phyloP scores from a whole-genome alignment of 1,140 invertebrate genomes.

The Subanguina moxae region DNA sequence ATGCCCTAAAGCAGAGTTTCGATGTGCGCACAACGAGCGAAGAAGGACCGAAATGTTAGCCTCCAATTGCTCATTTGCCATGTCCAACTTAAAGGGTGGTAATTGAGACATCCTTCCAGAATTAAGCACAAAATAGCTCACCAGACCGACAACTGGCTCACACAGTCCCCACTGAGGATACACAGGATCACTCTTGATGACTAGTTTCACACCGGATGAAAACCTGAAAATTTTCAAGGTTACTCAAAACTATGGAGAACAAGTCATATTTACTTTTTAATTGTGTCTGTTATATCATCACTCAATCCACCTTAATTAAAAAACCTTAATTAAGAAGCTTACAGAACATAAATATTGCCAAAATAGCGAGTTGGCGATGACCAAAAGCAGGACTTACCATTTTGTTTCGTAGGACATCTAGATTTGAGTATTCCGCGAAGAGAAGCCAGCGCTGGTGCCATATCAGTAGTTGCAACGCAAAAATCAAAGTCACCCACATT shows the following conservation, averaged over 20 bases:
- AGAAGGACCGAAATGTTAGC: constrained; percentile 48
- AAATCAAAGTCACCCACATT: constrained; percentile 57
- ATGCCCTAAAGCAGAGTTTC: constrained; percentile 51
- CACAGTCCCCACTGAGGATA: constrained; percentile 52
- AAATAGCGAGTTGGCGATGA: no score
- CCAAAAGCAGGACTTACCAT: constrained; percentile 35
- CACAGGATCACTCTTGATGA: constrained; percentile 50
- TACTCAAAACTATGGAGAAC: no score
- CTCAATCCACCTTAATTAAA: constrained; percentile 48
- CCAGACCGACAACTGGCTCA: constrained; percentile 51
- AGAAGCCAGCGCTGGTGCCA: constrained; percentile 47
- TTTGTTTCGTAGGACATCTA: constrained; percentile 51
- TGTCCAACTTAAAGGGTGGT: constrained; percentile 42
- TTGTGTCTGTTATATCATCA: constrained; percentile 33
- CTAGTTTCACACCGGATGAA: constrained; percentile 50
- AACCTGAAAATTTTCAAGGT: constrained; percentile 23
- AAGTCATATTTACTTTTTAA: no score
- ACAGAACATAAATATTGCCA: no score
- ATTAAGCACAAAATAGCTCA: no score
- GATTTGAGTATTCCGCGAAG: constrained; percentile 52
- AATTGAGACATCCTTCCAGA: neutral
- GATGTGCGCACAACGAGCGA: constrained; percentile 46
- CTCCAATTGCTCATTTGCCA: constrained; percentile 53
- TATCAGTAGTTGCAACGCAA: constrained; percentile 55
- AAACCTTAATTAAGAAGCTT: constrained; percentile 6